Evolutionary conservation across 2,797 vertebrate species (phyloP), one percentile per base, ranked within the genome.

Genomic region (Etheostoma nigrum): DNA sequence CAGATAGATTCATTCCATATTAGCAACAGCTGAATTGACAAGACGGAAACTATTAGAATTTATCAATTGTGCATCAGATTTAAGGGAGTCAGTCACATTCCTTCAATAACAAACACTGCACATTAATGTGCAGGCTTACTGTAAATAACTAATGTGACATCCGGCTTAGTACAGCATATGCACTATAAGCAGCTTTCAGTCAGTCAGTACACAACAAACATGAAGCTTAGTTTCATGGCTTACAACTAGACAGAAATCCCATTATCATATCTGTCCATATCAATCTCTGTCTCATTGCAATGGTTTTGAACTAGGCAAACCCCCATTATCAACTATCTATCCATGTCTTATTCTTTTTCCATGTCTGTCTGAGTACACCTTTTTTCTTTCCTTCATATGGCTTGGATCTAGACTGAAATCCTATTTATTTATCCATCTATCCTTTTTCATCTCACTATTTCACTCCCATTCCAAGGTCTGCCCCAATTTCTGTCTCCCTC

Each of bases 181-280:
- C 86, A 81, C 81, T 80, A 58, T 95, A 94, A 95, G 92, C 92
- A 87, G 91, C 93, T 93, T 93, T 93, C 86, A 87, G 79, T 87
- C 89, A 86, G 72, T 91, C 90, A 83, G 84, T 83, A 87, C 83
- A 90, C 89, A 93, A 84, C 91, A 90, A 91, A 92, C 88, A 94
- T 86, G 69, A 86, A 89, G 86, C 91, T 91, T 89, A 92, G 89
- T 91, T 84, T 79, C 78, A 48, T 23, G 75, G 91, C 86, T 94
- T 94, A 92, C 84, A 91, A 89, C 79, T 70, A 62, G 76, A 80
- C 87, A 89, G 79, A 84, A 90, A 89, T 89, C 88, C 80, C 84
- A 88, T 90, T 91, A 91, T 88, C 83, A 81, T 64, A 89, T 91
- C 86, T 88, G 81, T 90, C 88, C 82, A 81, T 88, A 78, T 79